A percentile compares a stretch with the other conserved stretches of the same genome.
phyloP scores from a whole-genome alignment of 2,888 invertebrate species.

The Tromatobia lineatoria region DNA sequence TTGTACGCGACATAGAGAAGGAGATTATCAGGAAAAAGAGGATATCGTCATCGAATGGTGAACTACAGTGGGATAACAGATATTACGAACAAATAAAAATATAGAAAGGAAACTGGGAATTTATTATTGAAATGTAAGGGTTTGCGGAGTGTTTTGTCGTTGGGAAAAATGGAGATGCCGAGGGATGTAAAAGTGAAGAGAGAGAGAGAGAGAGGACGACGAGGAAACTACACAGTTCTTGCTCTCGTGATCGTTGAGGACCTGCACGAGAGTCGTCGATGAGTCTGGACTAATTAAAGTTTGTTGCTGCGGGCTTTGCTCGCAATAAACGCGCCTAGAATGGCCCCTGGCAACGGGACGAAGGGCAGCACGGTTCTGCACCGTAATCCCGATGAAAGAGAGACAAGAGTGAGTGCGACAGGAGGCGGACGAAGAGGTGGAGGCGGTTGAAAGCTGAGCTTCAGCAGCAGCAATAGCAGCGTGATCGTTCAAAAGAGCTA shows the following conservation, averaged over 20 bases:
- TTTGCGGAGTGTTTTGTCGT: neutral
- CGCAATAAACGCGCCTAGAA: slow-evolving; percentile 41
- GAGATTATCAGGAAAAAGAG: neutral
- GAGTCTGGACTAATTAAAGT: slow-evolving; percentile 75
- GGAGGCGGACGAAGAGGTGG: slow-evolving; percentile 6
- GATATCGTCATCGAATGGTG: slow-evolving; percentile 20
- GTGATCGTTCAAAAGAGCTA: slow-evolving; percentile 58
- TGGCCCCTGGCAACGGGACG: slow-evolving; percentile 17
- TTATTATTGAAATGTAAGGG: slow-evolving; percentile 46
- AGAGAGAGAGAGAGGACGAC: slow-evolving; percentile 11
- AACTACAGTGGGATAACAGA: slow-evolving; percentile 10
- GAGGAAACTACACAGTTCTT: slow-evolving; percentile 56
- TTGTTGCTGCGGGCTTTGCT: slow-evolving; percentile 69
- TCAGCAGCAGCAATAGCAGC: slow-evolving; percentile 46
- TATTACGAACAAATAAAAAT: slow-evolving; percentile 2
- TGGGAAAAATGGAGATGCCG: slow-evolving; percentile 6
- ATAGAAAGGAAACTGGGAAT: slow-evolving; percentile 49
- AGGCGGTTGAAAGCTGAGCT: slow-evolving; percentile 50
- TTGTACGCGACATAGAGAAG: slow-evolving; percentile 24
- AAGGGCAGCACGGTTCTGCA: slow-evolving; percentile 22
- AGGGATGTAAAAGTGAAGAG: neutral
- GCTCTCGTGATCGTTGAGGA: slow-evolving; percentile 41
- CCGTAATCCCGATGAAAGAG: slow-evolving; percentile 35
- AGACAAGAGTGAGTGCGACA: slow-evolving; percentile 17
- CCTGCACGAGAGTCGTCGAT: slow-evolving; percentile 64